phyloP scores from a whole-genome alignment of 2,797 vertebrate species.

The Myiotriccus ornatus region DNA sequence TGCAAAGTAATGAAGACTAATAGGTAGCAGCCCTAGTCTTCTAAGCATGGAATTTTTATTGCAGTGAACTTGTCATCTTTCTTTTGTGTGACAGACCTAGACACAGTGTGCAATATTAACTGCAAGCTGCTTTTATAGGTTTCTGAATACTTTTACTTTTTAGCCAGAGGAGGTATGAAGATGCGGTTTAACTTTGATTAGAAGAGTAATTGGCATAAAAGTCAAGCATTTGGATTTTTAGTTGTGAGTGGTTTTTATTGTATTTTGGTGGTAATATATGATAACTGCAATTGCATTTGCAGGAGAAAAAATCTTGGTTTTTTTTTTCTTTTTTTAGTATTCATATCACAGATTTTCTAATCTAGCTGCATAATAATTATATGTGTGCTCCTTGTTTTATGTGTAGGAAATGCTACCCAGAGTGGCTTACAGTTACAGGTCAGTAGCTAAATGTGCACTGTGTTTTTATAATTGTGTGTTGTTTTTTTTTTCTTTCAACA shows the following conservation, averaged over 20 bases:
- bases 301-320: constrained; percentile 23
- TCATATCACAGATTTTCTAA: constrained; percentile 25
- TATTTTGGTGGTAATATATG: constrained; percentile 35
- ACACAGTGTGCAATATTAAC: constrained; percentile 81
- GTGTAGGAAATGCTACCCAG: constrained; percentile 8
- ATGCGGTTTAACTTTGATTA: constrained; percentile 72
- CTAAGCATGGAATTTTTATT: constrained; percentile 89
- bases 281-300: constrained; percentile 50
- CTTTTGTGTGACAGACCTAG: constrained; percentile 85
- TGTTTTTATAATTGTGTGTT: constrained; percentile 34
- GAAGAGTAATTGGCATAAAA: constrained; percentile 65
- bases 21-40: constrained; percentile 84
- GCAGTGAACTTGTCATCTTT: constrained; percentile 87
- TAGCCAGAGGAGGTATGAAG: constrained; percentile 72
- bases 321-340: neutral
- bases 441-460: constrained; percentile 13
- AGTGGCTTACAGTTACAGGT: constrained; percentile 38
- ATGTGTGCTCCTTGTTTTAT: constrained; percentile 13
- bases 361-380: constrained; percentile 37
- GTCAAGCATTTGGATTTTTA: constrained; percentile 11
- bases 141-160: constrained; percentile 77
- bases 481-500: constrained; percentile 70
- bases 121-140: constrained; percentile 73
- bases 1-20: constrained; percentile 93
- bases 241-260: constrained; percentile 60